Percentiles rank a stretch among this genome's conserved stretches.
Conservation (phyloP, 1,140 invertebrate species). For the Ridgeia piscesae region DNA sequence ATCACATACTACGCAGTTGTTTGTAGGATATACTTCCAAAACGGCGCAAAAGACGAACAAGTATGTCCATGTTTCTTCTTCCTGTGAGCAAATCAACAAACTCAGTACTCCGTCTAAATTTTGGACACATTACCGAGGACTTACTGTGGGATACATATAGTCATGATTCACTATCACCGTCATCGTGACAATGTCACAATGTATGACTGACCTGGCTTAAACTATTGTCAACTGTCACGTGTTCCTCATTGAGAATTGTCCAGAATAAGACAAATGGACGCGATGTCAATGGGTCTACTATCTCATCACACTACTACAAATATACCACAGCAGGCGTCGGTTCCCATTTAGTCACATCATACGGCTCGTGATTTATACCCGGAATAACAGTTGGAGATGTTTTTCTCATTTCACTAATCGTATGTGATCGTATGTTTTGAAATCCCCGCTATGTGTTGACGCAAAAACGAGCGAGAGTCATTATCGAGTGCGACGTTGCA, state of each 20-base stretch:
- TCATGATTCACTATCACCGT: neutral
- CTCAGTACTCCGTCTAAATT: neutral
- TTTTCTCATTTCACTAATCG: neutral
- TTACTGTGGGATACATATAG: neutral
- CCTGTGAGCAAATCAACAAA: no score
- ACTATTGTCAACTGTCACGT: no score
- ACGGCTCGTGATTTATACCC: neutral
- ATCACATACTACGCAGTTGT: no score
- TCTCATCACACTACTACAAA: neutral
- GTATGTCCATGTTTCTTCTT: no score
- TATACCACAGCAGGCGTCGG: neutral
- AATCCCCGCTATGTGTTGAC: neutral
- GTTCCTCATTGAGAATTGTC: neutral
- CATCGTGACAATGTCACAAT: neutral
- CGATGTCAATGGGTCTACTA: neutral
- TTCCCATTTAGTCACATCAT: neutral
- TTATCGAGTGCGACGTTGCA: neutral
- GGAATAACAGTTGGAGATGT: neutral
- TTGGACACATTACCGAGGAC: neutral
- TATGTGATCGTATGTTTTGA: neutral
- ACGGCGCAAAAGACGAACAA: no score
- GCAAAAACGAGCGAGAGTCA: neutral
- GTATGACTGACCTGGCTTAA: neutral
- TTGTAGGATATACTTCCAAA: no score
- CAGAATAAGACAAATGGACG: neutral